These are phyloP conservation scores for Ernsta delagoae DNA, from an alignment of 2,888 invertebrate species.

Conservation along the genomic window DNA sequence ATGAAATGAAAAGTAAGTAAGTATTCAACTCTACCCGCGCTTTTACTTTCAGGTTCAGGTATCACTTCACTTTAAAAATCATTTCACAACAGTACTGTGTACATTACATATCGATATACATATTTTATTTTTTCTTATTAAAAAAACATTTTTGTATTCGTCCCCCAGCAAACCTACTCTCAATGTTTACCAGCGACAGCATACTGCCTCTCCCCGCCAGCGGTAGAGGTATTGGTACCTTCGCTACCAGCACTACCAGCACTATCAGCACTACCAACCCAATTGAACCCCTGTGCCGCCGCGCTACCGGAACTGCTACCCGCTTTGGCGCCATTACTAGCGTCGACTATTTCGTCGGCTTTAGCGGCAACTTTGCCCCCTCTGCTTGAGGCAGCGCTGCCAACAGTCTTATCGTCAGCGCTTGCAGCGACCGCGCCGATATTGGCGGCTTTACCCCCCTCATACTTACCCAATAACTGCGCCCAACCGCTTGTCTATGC, in stretches of 20 bases:
- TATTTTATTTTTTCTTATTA: no score
- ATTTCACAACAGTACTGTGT: no score
- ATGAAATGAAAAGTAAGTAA: no score
- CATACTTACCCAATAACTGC: conserved; percentile 16
- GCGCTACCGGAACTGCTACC: conserved; percentile 39
- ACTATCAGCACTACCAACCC: conserved; percentile 17
- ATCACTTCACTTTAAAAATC: no score
- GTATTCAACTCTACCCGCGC: no score
- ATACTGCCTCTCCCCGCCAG: conserved; percentile 45
- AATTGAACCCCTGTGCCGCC: conserved; percentile 12
- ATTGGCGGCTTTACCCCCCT: conserved; percentile 43
- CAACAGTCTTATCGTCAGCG: conserved; percentile 57
- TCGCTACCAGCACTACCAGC: conserved; percentile 17
- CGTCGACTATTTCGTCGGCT: conserved; percentile 45
- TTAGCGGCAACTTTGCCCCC: conserved; percentile 48
- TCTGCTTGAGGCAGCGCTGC: conserved; percentile 38
- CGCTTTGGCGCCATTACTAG: conserved; percentile 42
- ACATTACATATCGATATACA: no score
- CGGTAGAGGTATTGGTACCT: conserved; percentile 46
- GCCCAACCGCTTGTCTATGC: conserved; percentile 42
- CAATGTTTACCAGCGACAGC: conserved; percentile 44
- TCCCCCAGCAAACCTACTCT: conserved; percentile 44
- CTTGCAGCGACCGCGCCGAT: conserved; percentile 56
- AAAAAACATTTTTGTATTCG: not conserved
- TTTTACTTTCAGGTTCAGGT: no score